Base-by-base conservation (phyloP, 1,140 invertebrate species). In the Dinothrombium tinctorium region DNA sequence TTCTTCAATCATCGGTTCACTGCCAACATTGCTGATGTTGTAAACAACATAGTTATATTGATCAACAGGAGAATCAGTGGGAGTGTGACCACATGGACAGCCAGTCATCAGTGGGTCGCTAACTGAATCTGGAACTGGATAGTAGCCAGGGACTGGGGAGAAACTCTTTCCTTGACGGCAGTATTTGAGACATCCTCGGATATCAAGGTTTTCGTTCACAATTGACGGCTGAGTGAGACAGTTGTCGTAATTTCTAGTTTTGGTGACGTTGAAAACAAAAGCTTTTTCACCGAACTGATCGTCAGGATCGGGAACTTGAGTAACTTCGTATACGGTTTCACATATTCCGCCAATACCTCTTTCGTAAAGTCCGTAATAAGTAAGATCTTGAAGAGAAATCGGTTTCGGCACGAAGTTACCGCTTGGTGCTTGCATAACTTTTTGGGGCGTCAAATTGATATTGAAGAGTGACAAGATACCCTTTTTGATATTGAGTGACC, bases 401-500 rank as follows among this genome's bases (percentile, higher is more conserved):
- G 40, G 40, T 6, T 21, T 9, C 12, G 11, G 9, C 14, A 45
- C 37, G 20, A 17, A 4, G 15, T 45, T 40, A 19, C 14, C 20
- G 43, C 4, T 26, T 19, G 31, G 20, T 9, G 17, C 5, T 28
- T 43, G 37, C 35, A 37, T 46, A 33, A 47, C 44, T 35, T 42
- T 43, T 23, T 47, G 47, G 31, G 37, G 44, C 12, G 28, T 29
- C 15, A 59, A 33, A 43, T 57, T 54, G 23, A 59, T 42, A 35
- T 59, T 54, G 15, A 60, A 38, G 37, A 59, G 39, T 35, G 47
- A 48, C 20, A 59, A 36, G 33, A 57, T 40, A 41, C 53, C 53
- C 42, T 50, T 49, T 46, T 59, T 59, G 33, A 59, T 49, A 48
- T 59, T 59, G 21, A 56, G 40, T 2, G 56, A 57, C 55, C 55